Percentiles rank a stretch among this genome's conserved stretches.
Evolutionary conservation across 2,888 invertebrate genomes (phyloP).

Genomic region (Diachrysia chrysitis): DNA sequence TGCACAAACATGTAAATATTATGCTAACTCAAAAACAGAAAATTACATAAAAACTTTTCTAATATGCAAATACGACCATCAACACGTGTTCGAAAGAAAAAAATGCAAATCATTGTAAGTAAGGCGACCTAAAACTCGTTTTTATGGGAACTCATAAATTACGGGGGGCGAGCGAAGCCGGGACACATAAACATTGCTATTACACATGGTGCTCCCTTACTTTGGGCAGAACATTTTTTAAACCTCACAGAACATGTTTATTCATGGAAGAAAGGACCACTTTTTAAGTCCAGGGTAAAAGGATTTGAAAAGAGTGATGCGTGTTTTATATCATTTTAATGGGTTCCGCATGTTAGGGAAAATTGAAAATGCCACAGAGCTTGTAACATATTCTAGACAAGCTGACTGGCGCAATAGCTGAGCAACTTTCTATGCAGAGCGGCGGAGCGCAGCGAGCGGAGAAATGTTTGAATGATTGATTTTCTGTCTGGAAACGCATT

Average conservation of each 20-base stretch:
- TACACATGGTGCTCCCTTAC: slow-evolving; percentile 59
- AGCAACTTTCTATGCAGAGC: slow-evolving; percentile 2
- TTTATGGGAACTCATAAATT: slow-evolving; percentile 70
- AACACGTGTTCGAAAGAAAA: slow-evolving; percentile 70
- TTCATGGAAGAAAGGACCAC: slow-evolving; percentile 50
- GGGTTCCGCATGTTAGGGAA: slow-evolving; percentile 1
- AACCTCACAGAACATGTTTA: slow-evolving; percentile 51
- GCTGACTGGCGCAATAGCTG: slow-evolving; percentile 1
- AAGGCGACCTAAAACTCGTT: slow-evolving; percentile 57
- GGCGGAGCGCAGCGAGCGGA: slow-evolving; percentile 4
- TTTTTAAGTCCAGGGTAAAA: slow-evolving; percentile 44
- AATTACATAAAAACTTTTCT: slow-evolving; percentile 57
- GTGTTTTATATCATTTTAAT: slow-evolving; percentile 17
- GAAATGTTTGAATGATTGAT: slow-evolving; percentile 4
- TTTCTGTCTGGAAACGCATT: slow-evolving; percentile 1
- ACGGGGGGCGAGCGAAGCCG: slow-evolving; percentile 46
- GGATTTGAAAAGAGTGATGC: slow-evolving; percentile 19
- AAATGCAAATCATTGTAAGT: slow-evolving; percentile 72
- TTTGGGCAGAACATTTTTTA: slow-evolving; percentile 49
- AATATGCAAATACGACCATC: slow-evolving; percentile 65
- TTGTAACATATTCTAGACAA: neutral
- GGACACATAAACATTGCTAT: slow-evolving; percentile 63
- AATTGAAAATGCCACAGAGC: slow-evolving; percentile 5
- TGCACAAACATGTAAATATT: slow-evolving; percentile 43
- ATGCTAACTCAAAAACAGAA: slow-evolving; percentile 51